These are phyloP conservation scores for Digitonthophagus gazella DNA, from an alignment of 2,888 invertebrate species.

Conservation along the genomic window DNA sequence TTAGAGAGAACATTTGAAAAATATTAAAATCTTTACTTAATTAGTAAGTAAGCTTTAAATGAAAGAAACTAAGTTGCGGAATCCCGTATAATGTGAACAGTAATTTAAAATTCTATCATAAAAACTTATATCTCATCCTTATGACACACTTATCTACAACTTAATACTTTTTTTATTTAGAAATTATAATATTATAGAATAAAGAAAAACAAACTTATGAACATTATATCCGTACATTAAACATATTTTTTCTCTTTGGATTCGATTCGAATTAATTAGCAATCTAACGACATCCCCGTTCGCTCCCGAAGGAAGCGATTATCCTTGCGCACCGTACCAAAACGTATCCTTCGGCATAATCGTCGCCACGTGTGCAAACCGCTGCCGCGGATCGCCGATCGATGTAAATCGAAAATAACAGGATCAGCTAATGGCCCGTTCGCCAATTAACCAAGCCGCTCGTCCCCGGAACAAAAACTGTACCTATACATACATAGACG, in stretches of 20 bases:
- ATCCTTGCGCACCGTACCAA: not conserved
- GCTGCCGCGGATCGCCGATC: not conserved
- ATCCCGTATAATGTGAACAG: no score
- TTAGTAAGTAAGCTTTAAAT: no score
- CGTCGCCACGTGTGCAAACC: constrained; percentile 5
- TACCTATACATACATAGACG: not conserved
- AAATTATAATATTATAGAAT: no score
- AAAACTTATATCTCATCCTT: no score
- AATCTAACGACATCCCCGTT: not conserved
- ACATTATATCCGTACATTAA: not conserved
- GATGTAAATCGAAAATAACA: constrained; percentile 15
- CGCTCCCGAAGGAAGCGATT: not conserved
- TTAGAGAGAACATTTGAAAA: no score
- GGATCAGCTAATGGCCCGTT: constrained; percentile 12
- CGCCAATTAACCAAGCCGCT: constrained; percentile 5
- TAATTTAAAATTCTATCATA: no score
- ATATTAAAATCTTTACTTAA: no score
- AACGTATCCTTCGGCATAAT: not conserved
- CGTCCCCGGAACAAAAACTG: constrained; percentile 4
- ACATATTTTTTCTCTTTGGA: no score
- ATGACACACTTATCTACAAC: no score
- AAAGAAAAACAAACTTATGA: not conserved
- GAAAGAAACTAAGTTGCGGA: no score
- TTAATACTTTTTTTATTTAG: no score
- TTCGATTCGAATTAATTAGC: not conserved